A percentile compares a stretch with the other conserved stretches of the same genome.
These are phyloP conservation scores for Trachurus trachurus DNA, from an alignment of 2,797 vertebrate species.

Conservation along the genomic window DNA sequence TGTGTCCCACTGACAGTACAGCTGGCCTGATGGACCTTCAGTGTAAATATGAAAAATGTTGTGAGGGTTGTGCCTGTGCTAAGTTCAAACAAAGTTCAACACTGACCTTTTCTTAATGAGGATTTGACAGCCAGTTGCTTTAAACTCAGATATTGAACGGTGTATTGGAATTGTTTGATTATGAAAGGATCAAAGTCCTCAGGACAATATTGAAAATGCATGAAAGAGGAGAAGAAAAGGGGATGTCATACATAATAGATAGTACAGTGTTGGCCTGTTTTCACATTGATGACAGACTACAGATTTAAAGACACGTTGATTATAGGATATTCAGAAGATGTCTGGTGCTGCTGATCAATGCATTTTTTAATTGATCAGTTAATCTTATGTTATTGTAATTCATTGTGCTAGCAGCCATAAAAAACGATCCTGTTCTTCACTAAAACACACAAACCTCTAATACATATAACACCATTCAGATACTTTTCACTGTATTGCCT, in stretches of 20 bases:
- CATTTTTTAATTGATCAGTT: not conserved
- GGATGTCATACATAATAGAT: not conserved
- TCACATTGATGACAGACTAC: not conserved
- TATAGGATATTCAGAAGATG: not conserved
- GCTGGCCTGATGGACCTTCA: too few species aligned
- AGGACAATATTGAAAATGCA: not conserved
- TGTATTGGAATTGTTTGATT: not conserved
- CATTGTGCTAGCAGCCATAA: too few species aligned
- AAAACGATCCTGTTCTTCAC: too few species aligned
- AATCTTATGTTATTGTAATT: too few species aligned
- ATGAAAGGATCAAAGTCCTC: not conserved
- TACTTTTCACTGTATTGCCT: too few species aligned
- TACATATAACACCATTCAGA: too few species aligned
- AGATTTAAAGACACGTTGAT: not conserved
- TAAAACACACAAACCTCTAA: too few species aligned
- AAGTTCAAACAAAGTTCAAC: not conserved
- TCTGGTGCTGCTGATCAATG: not conserved
- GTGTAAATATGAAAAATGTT: not conserved
- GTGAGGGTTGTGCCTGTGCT: not conserved
- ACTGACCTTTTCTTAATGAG: conserved; percentile 2
- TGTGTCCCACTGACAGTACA: not conserved
- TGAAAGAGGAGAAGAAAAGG: not conserved
- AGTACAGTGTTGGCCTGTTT: not conserved
- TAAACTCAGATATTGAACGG: not conserved
- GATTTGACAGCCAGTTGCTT: conserved; percentile 1